phyloP scores from a whole-genome alignment of 2,888 invertebrate species.

The Andricus curvator region DNA sequence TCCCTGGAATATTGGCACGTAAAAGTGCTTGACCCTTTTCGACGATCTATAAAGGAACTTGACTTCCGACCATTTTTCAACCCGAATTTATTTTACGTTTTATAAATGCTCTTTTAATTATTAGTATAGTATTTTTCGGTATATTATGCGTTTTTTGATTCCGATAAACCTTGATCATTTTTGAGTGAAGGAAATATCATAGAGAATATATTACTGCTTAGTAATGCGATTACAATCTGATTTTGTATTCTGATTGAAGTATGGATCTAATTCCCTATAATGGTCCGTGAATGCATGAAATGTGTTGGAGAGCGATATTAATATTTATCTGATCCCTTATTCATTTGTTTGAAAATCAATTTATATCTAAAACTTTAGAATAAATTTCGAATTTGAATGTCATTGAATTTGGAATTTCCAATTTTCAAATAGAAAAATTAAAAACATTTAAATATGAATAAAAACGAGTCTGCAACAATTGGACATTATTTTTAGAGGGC shows the following conservation, averaged over 20 bases:
- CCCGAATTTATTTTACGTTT: neutral
- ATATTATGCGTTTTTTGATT: neutral
- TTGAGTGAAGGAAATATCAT: neutral
- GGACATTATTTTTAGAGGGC: neutral
- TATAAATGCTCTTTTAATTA: neutral
- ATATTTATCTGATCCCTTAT: neutral
- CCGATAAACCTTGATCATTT: neutral
- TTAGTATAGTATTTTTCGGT: neutral
- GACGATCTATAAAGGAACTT: neutral
- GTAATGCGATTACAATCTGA: neutral
- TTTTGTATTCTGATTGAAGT: neutral
- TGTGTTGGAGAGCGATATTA: neutral
- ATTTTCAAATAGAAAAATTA: neutral
- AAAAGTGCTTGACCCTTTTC: conserved; percentile 54
- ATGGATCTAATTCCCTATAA: neutral
- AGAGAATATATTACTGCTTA: neutral
- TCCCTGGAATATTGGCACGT: conserved; percentile 43
- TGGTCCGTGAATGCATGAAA: neutral
- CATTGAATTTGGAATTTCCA: too few species aligned
- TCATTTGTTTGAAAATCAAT: too few species aligned
- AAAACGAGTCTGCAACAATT: neutral
- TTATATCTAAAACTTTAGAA: too few species aligned
- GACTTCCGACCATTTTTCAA: conserved; percentile 5
- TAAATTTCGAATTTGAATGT: too few species aligned
- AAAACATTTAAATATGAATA: neutral